Percentiles rank a stretch among this genome's conserved stretches.
phyloP scores from a whole-genome alignment of 1,140 invertebrate species.

The Zophobas atratus region DNA sequence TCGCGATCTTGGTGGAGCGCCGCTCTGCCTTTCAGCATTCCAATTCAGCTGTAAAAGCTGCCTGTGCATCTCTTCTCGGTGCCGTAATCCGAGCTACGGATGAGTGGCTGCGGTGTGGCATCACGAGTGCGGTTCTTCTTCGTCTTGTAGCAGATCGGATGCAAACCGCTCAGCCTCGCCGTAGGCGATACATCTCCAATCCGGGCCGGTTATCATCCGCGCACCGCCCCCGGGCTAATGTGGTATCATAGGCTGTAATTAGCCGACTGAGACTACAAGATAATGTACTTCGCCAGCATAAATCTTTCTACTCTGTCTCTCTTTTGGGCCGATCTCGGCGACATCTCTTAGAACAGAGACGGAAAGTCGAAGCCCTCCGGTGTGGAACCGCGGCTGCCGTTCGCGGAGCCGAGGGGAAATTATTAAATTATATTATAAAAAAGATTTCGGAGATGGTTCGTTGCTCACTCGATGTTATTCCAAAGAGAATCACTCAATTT shows the following conservation, averaged over 20 bases:
- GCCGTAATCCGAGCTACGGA: constrained; percentile 25
- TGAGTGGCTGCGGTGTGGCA: constrained; percentile 39
- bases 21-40: too few species aligned
- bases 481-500: constrained; percentile 12
- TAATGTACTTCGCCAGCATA: constrained; percentile 71
- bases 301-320: constrained; percentile 68
- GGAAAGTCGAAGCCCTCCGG: constrained; percentile 53
- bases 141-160: constrained; percentile 51
- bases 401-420: constrained; percentile 58
- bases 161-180: constrained; percentile 60
- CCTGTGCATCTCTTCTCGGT: neutral
- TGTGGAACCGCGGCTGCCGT: constrained; percentile 54
- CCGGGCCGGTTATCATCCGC: constrained; percentile 65
- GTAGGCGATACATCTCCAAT: constrained; percentile 62
- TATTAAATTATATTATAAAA: constrained; percentile 62
- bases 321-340: constrained; percentile 54
- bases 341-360: constrained; percentile 47
- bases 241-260: constrained; percentile 71
- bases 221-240: constrained; percentile 67
- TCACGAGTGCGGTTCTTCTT: constrained; percentile 51
- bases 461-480: constrained; percentile 39
- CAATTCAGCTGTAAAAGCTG: too few species aligned
- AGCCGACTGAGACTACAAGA: constrained; percentile 72
- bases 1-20: too few species aligned
- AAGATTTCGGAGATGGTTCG: constrained; percentile 53